Percentiles rank a stretch among this genome's conserved stretches.
phyloP scores from a whole-genome alignment of 2,888 invertebrate genomes.

The Craniophora ligustri region DNA sequence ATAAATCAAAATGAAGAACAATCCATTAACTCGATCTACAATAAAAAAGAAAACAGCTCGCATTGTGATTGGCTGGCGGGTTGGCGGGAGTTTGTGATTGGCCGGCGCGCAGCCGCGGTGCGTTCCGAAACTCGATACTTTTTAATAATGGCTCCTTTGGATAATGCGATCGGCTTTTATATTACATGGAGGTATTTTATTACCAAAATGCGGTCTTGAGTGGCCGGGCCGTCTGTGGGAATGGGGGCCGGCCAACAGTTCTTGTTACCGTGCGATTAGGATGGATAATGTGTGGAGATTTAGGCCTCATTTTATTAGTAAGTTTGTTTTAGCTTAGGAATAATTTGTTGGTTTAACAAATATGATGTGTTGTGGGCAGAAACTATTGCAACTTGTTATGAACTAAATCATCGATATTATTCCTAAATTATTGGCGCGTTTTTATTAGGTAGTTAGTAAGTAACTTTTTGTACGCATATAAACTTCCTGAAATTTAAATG shows the following conservation, averaged over 20 bases:
- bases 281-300: slow-evolving; percentile 64
- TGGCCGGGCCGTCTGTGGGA: slow-evolving; percentile 71
- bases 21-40: slow-evolving; percentile 85
- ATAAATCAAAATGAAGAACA: slow-evolving; percentile 87
- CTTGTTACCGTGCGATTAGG: slow-evolving; percentile 73
- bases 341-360: slow-evolving; percentile 11
- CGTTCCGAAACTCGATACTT: slow-evolving; percentile 87
- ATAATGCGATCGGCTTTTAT: slow-evolving; percentile 87
- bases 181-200: slow-evolving; percentile 85
- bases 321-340: slow-evolving; percentile 28
- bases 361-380: neutral
- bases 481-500: neutral
- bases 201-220: slow-evolving; percentile 82
- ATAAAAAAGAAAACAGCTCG: slow-evolving; percentile 75
- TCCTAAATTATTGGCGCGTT: no score
- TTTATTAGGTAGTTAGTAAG: no score
- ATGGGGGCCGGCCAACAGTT: slow-evolving; percentile 71
- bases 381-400: no score
- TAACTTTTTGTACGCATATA: neutral
- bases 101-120: slow-evolving; percentile 68
- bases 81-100: slow-evolving; percentile 78
- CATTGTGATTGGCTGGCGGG: slow-evolving; percentile 74
- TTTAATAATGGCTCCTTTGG: slow-evolving; percentile 88
- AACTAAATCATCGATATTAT: no score
- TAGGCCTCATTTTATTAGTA: slow-evolving; percentile 57